phyloP scores from a whole-genome alignment of 2,797 vertebrate species.

The Intellagama lesueurii region DNA sequence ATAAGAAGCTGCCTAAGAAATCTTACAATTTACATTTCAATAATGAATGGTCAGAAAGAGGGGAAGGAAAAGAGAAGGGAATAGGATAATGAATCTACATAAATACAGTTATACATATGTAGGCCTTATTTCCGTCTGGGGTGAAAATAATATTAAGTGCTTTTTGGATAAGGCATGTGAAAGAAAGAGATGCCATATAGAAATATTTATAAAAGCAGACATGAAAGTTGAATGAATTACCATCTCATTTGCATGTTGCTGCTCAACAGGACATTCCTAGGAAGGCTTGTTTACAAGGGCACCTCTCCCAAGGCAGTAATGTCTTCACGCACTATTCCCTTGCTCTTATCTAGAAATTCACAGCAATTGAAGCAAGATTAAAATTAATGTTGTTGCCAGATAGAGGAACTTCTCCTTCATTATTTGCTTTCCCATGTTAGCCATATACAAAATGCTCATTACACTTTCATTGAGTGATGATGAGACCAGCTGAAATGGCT shows the following conservation, averaged over 20 bases:
- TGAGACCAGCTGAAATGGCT: neutral
- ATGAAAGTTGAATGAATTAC: neutral
- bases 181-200: too few species aligned
- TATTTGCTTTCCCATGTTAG: neutral
- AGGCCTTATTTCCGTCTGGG: neutral
- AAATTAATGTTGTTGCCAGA: neutral
- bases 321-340: neutral
- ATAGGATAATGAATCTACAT: neutral
- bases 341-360: neutral
- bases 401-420: neutral
- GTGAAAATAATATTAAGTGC: neutral
- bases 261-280: neutral
- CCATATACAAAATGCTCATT: neutral
- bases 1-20: neutral
- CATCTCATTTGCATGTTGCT: slow-evolving; percentile 9
- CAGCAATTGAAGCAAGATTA: neutral
- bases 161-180: too few species aligned
- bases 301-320: neutral
- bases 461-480: neutral
- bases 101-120: neutral
- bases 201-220: neutral
- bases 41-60: neutral
- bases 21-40: neutral
- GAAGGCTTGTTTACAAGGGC: slow-evolving; percentile 10
- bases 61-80: neutral